These are phyloP conservation scores for Gymnothorax javanicus DNA, from an alignment of 2,797 vertebrate genomes.

Conservation along the genomic window DNA sequence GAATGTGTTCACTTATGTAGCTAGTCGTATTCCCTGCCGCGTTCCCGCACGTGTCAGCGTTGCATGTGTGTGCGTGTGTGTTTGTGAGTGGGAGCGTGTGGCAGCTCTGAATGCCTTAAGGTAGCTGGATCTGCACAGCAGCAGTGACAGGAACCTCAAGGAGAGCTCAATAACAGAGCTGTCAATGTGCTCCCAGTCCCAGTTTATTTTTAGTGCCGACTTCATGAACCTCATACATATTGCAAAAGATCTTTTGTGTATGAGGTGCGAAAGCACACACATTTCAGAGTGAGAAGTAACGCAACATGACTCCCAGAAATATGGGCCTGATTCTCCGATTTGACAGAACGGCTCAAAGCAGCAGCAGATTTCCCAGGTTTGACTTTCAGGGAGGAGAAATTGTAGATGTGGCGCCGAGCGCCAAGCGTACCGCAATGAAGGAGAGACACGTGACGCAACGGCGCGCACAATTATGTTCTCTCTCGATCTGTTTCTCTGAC, in stretches of 20 bases:
- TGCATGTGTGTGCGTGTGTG: slow-evolving; percentile 11
- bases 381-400: slow-evolving; percentile 78
- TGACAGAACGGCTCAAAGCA: slow-evolving; percentile 76
- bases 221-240: slow-evolving; percentile 83
- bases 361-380: slow-evolving; percentile 71
- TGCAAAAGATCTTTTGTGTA: slow-evolving; percentile 84
- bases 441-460: slow-evolving; percentile 34
- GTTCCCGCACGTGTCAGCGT: background rate
- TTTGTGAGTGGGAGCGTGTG: slow-evolving; percentile 27
- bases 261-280: slow-evolving; percentile 74
- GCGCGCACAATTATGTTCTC: slow-evolving; percentile 51
- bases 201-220: slow-evolving; percentile 84
- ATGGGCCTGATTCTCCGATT: slow-evolving; percentile 78
- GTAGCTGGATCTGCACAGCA: slow-evolving; percentile 51
- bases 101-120: slow-evolving; percentile 61
- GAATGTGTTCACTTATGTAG: no score
- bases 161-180: slow-evolving; percentile 85
- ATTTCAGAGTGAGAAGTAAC: slow-evolving; percentile 72
- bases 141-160: slow-evolving; percentile 76
- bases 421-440: slow-evolving; percentile 56
- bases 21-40: no score
- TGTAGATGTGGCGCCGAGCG: slow-evolving; percentile 76
- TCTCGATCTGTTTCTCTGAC: background rate
- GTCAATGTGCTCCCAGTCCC: slow-evolving; percentile 84
- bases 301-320: slow-evolving; percentile 82